A percentile compares a stretch with the other conserved stretches of the same genome.
phyloP scores from a whole-genome alignment of 2,113 vertebrate genomes.

The Thamnaconus septentrionalis region DNA sequence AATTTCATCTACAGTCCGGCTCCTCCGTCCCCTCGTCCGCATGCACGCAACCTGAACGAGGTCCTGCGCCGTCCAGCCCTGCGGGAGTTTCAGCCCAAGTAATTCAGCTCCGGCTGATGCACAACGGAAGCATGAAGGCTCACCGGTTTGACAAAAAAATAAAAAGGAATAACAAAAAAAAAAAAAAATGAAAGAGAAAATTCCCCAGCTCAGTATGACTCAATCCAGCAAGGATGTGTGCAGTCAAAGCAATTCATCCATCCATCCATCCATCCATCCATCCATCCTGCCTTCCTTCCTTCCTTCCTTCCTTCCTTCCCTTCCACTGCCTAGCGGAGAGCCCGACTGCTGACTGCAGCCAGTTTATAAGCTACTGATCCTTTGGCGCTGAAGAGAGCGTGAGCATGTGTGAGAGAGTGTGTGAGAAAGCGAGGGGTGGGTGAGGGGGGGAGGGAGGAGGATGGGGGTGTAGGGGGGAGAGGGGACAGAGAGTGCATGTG shows the following conservation, averaged over 20 bases:
- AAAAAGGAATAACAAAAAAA: background rate
- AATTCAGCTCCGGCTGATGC: constrained; percentile 29
- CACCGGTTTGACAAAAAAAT: background rate
- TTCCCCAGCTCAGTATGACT: constrained; percentile 22
- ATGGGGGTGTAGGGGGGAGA: constrained; percentile 1
- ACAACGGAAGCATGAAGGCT: constrained; percentile 4
- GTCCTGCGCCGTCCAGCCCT: constrained; percentile 25
- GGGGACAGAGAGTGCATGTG: constrained; percentile 10
- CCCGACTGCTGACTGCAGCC: constrained; percentile 68
- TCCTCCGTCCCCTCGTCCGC: constrained; percentile 28
- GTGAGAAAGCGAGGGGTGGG: constrained; percentile 21
- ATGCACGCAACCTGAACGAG: constrained; percentile 40
- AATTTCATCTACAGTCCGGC: constrained; percentile 52
- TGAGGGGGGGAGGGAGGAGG: constrained; percentile 26
- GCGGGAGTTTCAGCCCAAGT: constrained; percentile 39
- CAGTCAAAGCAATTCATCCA: constrained; percentile 45
- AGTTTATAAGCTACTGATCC: constrained; percentile 71
- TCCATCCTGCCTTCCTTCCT: too few species aligned
- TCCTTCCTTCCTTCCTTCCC: too few species aligned
- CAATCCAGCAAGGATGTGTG: constrained; percentile 43
- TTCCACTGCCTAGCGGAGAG: constrained; percentile 44
- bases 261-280: constrained; percentile 15
- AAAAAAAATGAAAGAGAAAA: constrained; percentile 1
- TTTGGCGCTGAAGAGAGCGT: constrained; percentile 57
- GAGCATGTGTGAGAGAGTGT: constrained; percentile 46